A percentile compares a stretch with the other conserved stretches of the same genome.
Evolutionary conservation across 1,140 invertebrate species (phyloP).

Genomic region (Octopus sinensis): DNA sequence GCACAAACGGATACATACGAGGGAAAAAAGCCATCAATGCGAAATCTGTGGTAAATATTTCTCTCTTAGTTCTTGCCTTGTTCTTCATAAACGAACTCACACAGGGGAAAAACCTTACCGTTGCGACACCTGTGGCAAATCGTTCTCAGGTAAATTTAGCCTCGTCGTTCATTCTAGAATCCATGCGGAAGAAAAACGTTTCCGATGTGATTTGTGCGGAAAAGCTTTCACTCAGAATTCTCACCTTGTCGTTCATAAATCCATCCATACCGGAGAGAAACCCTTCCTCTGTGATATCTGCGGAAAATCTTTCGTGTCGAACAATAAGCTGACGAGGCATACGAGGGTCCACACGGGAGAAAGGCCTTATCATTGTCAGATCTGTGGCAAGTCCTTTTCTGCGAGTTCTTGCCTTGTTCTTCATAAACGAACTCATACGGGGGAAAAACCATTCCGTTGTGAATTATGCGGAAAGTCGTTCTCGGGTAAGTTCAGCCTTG

Average conservation of each 20-base stretch:
- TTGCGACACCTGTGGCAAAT: not conserved
- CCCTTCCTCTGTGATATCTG: conserved; percentile 42
- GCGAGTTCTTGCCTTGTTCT: conserved; percentile 36
- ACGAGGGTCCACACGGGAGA: conserved; percentile 77
- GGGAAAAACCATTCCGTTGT: conserved; percentile 63
- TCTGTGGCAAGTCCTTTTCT: conserved; percentile 90
- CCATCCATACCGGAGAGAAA: conserved; percentile 41
- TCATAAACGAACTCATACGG: conserved; percentile 52
- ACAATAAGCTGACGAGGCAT: conserved; percentile 43
- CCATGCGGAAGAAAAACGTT: conserved; percentile 16
- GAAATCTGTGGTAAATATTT: conserved; percentile 23
- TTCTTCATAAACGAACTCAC: not conserved
- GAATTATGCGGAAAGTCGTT: too few species aligned
- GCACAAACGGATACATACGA: too few species aligned
- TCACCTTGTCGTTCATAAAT: conserved; percentile 18
- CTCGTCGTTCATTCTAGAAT: conserved; percentile 51
- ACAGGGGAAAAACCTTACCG: not conserved
- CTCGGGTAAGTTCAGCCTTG: too few species aligned
- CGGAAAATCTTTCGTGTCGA: conserved; percentile 33
- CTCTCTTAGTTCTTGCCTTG: not conserved
- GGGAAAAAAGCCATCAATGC: conserved; percentile 4
- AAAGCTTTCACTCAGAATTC: conserved; percentile 25
- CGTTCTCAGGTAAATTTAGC: conserved; percentile 14
- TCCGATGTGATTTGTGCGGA: conserved; percentile 31
- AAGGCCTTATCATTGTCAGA: conserved; percentile 95